Base-by-base conservation (phyloP, 2,888 invertebrate species). In the Sarcophaga caerulescens region DNA sequence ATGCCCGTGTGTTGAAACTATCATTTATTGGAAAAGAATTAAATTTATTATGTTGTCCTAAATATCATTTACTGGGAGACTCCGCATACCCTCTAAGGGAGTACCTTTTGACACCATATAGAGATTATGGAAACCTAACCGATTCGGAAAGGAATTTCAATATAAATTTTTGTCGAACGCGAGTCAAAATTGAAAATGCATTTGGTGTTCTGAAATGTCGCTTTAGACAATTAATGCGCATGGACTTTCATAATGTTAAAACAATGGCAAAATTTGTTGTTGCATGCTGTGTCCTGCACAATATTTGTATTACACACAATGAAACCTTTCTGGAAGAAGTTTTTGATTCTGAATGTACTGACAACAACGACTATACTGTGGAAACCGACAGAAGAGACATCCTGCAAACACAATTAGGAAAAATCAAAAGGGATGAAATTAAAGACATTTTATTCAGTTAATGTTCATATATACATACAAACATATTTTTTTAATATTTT, bases 41-140 rank as follows among this genome's bases (percentile, higher is more conserved):
- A 69, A 88, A 79, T 88, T 14, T 12, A 89, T 66, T 90, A 35
- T 87, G 85, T 60, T 45, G 68, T 3, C 52, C 66, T 0, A 59
- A 81, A 11, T 84, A 84, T n/a, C 71, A 85, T 81, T 35, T 88
- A n/a, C 45, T 88, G 19, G 84, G 88, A 11, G 81, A 85, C 60
- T 65, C 78, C 4, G 85, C 84, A 17, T 87, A 85, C 76, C 82
- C 87, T 12, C 14, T 84, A 62, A 75, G 80, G 23, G 78, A 84
- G 47, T 85, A 81, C n/a, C 65, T 87, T n/a, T 69, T 88, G 45
- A 85, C 90, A 6, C 91, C 91, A 19, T 91, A 88, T 79, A 82
- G 83, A 71, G 89, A 90, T 65, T 89, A 88, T 87, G 91, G 89
- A 8, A 89, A 87, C 59, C 84, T 92, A 25, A 89, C 88, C 3